These are phyloP conservation scores for Drosophila ironensis DNA, from an alignment of 1,140 invertebrate species.

Conservation along the genomic window DNA sequence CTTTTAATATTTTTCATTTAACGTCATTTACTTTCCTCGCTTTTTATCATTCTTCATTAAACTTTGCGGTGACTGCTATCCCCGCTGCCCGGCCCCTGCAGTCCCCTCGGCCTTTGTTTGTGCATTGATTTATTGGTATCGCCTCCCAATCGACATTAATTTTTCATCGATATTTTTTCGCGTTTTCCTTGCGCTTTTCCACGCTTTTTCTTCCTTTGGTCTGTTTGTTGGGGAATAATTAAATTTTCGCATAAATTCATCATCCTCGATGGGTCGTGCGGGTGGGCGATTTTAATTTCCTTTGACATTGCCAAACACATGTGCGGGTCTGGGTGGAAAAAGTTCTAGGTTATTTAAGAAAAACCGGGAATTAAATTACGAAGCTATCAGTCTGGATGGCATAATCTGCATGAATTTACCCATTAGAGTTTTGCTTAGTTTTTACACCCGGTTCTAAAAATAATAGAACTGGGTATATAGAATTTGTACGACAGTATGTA, in stretches of 20 bases:
- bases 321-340: neutral
- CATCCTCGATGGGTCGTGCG: constrained; percentile 55
- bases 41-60: constrained; percentile 69
- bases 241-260: constrained; percentile 78
- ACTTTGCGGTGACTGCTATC: constrained; percentile 39
- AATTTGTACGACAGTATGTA: too few relatives aligned
- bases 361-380: constrained; percentile 8
- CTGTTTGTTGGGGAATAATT: constrained; percentile 73
- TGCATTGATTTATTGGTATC: constrained; percentile 70
- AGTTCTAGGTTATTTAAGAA: constrained; percentile 5
- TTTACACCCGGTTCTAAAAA: too few relatives aligned
- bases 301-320: constrained; percentile 53
- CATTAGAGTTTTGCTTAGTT: too few relatives aligned
- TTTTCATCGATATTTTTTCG: constrained; percentile 66
- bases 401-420: too few relatives aligned
- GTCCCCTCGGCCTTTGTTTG: constrained; percentile 44
- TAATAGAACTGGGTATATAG: too few relatives aligned
- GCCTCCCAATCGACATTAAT: constrained; percentile 74
- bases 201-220: too few relatives aligned
- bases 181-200: neutral
- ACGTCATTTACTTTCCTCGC: constrained; percentile 51
- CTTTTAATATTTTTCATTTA: constrained; percentile 73
- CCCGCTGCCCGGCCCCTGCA: neutral
- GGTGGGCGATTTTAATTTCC: constrained; percentile 67
- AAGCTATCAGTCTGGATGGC: too few relatives aligned